A percentile compares a stretch with the other conserved stretches of the same genome.
phyloP scores from a whole-genome alignment of 2,888 invertebrate species.

The Xestoiulus laeticollis region DNA sequence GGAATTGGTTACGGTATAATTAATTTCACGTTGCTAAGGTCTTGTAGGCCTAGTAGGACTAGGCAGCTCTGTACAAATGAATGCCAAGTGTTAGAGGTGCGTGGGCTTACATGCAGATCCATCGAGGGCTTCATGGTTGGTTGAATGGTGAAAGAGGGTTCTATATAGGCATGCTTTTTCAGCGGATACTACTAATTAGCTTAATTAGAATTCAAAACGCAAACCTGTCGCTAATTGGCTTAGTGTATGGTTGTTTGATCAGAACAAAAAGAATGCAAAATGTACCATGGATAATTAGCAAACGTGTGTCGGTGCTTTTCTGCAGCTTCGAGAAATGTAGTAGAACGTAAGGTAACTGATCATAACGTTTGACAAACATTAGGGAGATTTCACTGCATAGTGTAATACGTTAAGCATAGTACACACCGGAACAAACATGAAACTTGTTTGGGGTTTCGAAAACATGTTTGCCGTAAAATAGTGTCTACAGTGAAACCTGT shows the following conservation, averaged over 20 bases:
- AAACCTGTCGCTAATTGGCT: slow-evolving; percentile 27
- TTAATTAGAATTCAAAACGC: slow-evolving; percentile 41
- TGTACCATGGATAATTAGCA: neutral
- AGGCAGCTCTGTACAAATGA: neutral
- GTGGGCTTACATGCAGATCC: neutral
- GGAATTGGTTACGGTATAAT: slow-evolving; percentile 38
- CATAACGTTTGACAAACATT: neutral
- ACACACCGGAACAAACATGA: too few species aligned
- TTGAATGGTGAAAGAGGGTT: neutral
- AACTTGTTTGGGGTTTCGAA: too few species aligned
- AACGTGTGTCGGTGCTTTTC: neutral
- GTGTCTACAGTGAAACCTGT: too few species aligned
- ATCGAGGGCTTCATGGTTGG: neutral
- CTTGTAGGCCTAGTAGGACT: slow-evolving; percentile 15
- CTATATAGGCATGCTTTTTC: neutral
- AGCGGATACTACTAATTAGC: neutral
- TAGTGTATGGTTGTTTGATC: slow-evolving; percentile 1
- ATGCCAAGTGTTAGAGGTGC: neutral
- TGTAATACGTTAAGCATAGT: too few species aligned
- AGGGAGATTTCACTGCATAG: too few species aligned
- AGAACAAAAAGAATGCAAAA: neutral
- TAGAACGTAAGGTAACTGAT: neutral
- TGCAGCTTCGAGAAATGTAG: neutral
- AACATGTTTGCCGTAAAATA: too few species aligned
- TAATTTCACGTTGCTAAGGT: slow-evolving; percentile 47